phyloP scores from a whole-genome alignment of 2,113 vertebrate genomes.

The Psilopsiagon aymara region DNA sequence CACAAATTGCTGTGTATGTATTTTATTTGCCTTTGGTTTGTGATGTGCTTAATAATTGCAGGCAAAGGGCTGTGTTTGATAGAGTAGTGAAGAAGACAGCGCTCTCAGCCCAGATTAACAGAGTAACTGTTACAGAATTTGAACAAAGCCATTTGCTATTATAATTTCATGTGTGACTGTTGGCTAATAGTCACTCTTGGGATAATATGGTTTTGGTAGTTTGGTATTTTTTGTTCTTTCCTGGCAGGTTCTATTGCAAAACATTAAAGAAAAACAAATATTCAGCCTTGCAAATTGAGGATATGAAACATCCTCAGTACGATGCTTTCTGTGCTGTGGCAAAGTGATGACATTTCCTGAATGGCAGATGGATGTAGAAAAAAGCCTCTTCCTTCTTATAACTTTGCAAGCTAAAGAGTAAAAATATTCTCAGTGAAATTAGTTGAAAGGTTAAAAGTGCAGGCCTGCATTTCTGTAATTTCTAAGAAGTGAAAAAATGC shows the following conservation, averaged over 20 bases:
- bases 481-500: not conserved
- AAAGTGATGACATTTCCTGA: not conserved
- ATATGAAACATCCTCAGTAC: not conserved
- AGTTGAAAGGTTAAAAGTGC: not conserved
- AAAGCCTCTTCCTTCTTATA: not conserved
- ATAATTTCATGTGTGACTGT: not conserved
- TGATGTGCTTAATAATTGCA: not conserved
- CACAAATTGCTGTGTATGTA: not conserved
- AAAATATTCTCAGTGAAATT: not conserved
- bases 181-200: not conserved
- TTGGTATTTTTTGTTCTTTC: not conserved
- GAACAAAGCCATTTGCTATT: not conserved
- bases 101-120: not conserved
- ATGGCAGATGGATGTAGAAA: not conserved
- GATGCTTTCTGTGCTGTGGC: not conserved
- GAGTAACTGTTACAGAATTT: not conserved
- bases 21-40: not conserved
- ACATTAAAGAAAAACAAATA: not conserved
- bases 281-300: not conserved
- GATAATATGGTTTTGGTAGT: not conserved
- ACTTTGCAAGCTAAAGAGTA: not conserved
- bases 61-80: not conserved
- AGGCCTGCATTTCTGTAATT: not conserved
- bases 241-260: not conserved
- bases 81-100: not conserved